A percentile compares a stretch with the other conserved stretches of the same genome.
Conservation (phyloP, 2,888 invertebrate species). For the Oegoconia quadripuncta region DNA sequence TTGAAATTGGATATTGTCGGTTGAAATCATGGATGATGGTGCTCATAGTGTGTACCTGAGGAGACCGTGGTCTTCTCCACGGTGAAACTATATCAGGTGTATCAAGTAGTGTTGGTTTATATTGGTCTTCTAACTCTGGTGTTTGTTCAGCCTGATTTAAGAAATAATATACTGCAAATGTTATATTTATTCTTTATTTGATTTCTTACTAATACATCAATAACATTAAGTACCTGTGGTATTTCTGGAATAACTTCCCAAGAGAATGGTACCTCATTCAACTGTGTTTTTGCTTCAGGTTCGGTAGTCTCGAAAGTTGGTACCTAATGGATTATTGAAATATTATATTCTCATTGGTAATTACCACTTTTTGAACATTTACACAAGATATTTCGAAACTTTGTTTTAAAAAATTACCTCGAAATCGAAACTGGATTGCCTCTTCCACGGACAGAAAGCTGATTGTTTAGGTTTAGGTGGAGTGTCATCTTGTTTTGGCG, state of each 20-base stretch:
- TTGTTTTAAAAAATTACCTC: too few species aligned
- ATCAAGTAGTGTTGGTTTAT: constrained; percentile 63
- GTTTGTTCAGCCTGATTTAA: constrained; percentile 64
- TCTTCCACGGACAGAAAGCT: constrained; percentile 15
- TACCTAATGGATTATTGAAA: constrained; percentile 39
- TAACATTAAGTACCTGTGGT: constrained; percentile 76
- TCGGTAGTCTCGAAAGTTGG: constrained; percentile 47
- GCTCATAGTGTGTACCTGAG: constrained; percentile 48
- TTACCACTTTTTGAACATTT: neutral
- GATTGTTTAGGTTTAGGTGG: constrained; percentile 14
- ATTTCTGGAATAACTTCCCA: constrained; percentile 71
- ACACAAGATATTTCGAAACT: too few species aligned
- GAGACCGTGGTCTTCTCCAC: constrained; percentile 63
- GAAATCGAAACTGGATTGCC: constrained; percentile 8
- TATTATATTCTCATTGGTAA: neutral
- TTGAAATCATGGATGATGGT: neutral
- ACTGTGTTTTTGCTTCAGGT: constrained; percentile 41
- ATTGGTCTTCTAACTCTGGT: constrained; percentile 64
- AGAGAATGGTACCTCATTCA: constrained; percentile 62
- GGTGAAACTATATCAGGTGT: constrained; percentile 48
- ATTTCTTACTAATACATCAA: too few species aligned
- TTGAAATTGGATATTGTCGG: too few species aligned
- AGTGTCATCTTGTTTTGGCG: constrained; percentile 15
- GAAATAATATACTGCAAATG: constrained; percentile 18
- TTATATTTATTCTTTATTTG: too few species aligned